These are phyloP conservation scores for Apamea epomidion DNA, from an alignment of 2,888 invertebrate genomes.

Conservation along the genomic window DNA sequence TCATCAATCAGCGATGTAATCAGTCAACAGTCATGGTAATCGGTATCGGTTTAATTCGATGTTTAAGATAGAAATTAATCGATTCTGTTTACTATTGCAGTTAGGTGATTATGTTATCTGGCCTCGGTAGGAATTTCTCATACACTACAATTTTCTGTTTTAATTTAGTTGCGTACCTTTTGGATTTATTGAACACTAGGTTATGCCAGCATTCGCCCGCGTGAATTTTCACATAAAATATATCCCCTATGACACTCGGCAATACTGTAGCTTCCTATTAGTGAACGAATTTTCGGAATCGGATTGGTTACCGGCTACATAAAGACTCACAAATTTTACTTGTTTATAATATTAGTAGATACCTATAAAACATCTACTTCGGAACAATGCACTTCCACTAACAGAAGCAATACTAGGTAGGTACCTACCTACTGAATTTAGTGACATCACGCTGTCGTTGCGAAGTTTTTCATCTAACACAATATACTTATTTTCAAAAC, in stretches of 20 bases:
- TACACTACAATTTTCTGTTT: background rate
- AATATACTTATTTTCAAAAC: background rate
- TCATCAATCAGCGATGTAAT: constrained; percentile 19
- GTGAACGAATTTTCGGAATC: too few relatives aligned
- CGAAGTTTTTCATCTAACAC: background rate
- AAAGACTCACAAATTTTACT: too few relatives aligned
- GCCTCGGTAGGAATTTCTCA: background rate
- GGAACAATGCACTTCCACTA: background rate
- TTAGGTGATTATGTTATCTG: constrained; percentile 11
- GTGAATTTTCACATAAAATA: too few relatives aligned
- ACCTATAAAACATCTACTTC: background rate
- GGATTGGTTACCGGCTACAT: too few relatives aligned
- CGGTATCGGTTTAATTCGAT: constrained; percentile 21
- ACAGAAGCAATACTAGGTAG: background rate
- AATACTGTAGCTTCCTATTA: too few relatives aligned
- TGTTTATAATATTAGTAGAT: too few relatives aligned
- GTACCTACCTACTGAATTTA: background rate
- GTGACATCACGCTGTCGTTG: background rate
- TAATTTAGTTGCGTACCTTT: background rate
- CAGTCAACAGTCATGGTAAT: constrained; percentile 8
- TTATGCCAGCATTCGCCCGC: too few relatives aligned
- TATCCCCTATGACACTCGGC: too few relatives aligned
- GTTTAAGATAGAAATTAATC: constrained; percentile 32
- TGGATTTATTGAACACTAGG: background rate
- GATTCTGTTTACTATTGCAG: constrained; percentile 22